Percentiles rank a stretch among this genome's conserved stretches.
phyloP scores from a whole-genome alignment of 2,113 vertebrate genomes.

The Ranitomeya imitator region DNA sequence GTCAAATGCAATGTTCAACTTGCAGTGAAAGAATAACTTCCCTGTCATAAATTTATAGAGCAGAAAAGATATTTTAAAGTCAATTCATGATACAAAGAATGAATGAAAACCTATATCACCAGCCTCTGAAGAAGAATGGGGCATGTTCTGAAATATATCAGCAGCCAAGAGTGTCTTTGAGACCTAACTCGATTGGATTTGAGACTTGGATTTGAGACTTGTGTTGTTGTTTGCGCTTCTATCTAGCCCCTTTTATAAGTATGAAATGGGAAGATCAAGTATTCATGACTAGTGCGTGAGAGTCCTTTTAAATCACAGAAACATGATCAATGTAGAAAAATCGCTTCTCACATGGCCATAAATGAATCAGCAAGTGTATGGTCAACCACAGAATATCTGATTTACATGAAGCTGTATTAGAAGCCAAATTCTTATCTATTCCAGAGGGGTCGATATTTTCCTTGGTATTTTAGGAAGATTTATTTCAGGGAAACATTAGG shows the following conservation, averaged over 20 bases:
- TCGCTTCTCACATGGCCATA: constrained; percentile 29
- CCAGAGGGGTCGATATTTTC: constrained; percentile 56
- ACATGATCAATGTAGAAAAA: constrained; percentile 50
- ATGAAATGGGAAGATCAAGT: constrained; percentile 50
- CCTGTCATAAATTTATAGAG: constrained; percentile 31
- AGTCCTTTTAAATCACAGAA: constrained; percentile 47
- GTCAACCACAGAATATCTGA: constrained; percentile 52
- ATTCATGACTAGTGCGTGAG: constrained; percentile 44
- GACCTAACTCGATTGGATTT: constrained; percentile 39
- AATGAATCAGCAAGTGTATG: constrained; percentile 46
- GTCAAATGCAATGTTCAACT: constrained; percentile 10
- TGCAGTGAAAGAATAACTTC: constrained; percentile 13
- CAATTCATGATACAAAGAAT: constrained; percentile 32
- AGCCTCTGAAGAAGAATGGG: constrained; percentile 31
- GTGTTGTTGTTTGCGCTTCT: constrained; percentile 40
- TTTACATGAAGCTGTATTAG: constrained; percentile 47
- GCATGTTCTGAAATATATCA: constrained; percentile 45
- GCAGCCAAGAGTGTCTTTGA: constrained; percentile 25
- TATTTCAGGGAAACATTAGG: constrained; percentile 51
- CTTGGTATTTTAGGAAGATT: constrained; percentile 53
- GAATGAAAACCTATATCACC: constrained; percentile 42
- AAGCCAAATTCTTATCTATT: constrained; percentile 58
- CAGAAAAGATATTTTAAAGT: constrained; percentile 24
- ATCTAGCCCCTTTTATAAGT: constrained; percentile 35
- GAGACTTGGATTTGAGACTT: constrained; percentile 36